These are phyloP conservation scores for Yponomeuta cagnagella DNA, from an alignment of 2,888 invertebrate genomes.

Conservation along the genomic window DNA sequence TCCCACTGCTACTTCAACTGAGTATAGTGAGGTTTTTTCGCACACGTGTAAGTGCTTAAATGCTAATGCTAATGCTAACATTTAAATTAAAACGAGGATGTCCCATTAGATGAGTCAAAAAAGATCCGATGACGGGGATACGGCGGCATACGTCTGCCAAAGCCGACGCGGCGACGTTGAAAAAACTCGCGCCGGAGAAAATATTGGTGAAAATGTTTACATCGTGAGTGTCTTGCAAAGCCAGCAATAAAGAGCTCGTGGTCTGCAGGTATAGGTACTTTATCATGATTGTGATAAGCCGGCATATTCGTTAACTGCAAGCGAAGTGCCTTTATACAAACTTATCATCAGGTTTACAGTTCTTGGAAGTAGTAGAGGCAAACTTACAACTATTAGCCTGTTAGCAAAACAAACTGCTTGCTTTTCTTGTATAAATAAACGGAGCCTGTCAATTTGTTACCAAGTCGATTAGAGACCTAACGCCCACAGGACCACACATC, in stretches of 20 bases:
- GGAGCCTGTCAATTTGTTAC: neutral
- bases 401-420: no score
- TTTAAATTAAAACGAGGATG: neutral
- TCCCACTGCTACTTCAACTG: no score
- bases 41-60: neutral
- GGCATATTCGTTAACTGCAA: no score
- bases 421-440: neutral
- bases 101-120: neutral
- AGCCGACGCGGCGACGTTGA: neutral
- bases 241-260: no score
- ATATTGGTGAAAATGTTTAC: no score
- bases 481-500: neutral
- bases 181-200: neutral
- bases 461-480: neutral
- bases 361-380: no score
- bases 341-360: no score
- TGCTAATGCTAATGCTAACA: neutral
- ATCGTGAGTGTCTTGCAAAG: no score
- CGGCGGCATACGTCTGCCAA: neutral
- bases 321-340: no score
- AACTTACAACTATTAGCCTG: no score
- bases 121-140: neutral
- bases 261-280: no score
- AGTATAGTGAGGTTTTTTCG: neutral
- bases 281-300: no score